A percentile compares a stretch with the other conserved stretches of the same genome.
These are phyloP conservation scores for Chamaea fasciata DNA, from an alignment of 2,113 vertebrate genomes.

Conservation along the genomic window DNA sequence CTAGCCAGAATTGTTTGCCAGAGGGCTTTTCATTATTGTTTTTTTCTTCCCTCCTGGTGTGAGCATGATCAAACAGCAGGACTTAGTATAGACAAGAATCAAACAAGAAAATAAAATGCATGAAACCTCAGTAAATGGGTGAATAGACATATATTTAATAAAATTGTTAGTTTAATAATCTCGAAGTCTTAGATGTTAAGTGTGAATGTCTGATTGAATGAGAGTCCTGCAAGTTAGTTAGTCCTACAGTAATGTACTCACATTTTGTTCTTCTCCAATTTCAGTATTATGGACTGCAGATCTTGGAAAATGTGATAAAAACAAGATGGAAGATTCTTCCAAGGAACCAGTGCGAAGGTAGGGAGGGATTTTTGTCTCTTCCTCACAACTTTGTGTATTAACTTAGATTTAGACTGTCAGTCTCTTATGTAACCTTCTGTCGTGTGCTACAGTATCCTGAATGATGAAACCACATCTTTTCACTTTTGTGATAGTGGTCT, in stretches of 20 bases:
- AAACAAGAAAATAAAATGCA: conserved; percentile 72
- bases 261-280: conserved; percentile 79
- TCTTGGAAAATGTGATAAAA: conserved; percentile 97
- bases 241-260: conserved; percentile 63
- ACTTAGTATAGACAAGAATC: conserved; percentile 72
- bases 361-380: conserved; percentile 1
- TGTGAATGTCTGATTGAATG: conserved; percentile 77
- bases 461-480: neutral
- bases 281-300: conserved; percentile 98
- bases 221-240: conserved; percentile 63
- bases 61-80: conserved; percentile 92
- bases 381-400: neutral
- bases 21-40: conserved; percentile 58
- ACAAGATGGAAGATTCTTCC: conserved; percentile 99
- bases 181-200: conserved; percentile 71
- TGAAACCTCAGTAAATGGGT: conserved; percentile 79
- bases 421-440: neutral
- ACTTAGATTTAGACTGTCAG: neutral
- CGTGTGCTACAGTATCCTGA: neutral
- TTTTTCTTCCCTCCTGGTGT: conserved; percentile 79
- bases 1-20: conserved; percentile 70
- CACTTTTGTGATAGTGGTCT: neutral
- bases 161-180: conserved; percentile 69
- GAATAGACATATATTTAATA: conserved; percentile 70
- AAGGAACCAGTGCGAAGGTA: conserved; percentile 97